Evolutionary conservation across 2,888 invertebrate genomes (phyloP).

Genomic region (Baccha elongata): DNA sequence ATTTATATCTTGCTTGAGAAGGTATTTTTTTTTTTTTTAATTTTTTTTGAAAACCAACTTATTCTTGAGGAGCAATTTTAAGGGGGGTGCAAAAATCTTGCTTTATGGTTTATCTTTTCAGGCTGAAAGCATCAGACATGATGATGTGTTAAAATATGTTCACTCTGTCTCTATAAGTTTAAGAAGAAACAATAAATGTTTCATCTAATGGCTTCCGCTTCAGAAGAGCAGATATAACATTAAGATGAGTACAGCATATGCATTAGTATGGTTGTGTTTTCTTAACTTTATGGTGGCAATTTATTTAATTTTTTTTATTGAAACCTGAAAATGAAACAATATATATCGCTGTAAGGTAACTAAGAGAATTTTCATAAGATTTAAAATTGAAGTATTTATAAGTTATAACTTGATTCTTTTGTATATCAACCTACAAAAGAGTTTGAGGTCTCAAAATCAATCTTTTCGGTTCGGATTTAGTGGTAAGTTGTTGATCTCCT

Average conservation of each 20-base stretch:
- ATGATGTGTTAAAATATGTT: slow-evolving; percentile 31
- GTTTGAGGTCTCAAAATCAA: no score
- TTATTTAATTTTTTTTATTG: slow-evolving; percentile 3
- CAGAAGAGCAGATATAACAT: slow-evolving; percentile 15
- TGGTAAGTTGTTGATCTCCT: no score
- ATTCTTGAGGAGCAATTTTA: not conserved
- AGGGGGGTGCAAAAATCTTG: slow-evolving; percentile 35
- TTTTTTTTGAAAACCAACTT: not conserved
- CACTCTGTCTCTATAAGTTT: slow-evolving; percentile 25
- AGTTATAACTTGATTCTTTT: no score
- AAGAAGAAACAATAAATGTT: slow-evolving; percentile 47
- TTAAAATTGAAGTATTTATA: no score
- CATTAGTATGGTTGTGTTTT: slow-evolving; percentile 6
- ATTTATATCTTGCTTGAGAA: slow-evolving; percentile 24
- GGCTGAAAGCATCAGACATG: slow-evolving; percentile 21
- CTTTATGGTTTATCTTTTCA: slow-evolving; percentile 58
- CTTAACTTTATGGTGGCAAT: not conserved
- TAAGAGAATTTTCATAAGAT: no score
- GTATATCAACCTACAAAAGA: no score
- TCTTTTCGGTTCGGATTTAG: no score
- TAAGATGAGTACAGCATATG: slow-evolving; percentile 11
- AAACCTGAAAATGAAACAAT: not conserved
- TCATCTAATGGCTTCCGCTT: slow-evolving; percentile 46
- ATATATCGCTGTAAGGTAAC: no score
- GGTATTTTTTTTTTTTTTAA: slow-evolving; percentile 3